Evolutionary conservation across 2,797 vertebrate genomes (phyloP).

Genomic region (Botia kubotai): DNA sequence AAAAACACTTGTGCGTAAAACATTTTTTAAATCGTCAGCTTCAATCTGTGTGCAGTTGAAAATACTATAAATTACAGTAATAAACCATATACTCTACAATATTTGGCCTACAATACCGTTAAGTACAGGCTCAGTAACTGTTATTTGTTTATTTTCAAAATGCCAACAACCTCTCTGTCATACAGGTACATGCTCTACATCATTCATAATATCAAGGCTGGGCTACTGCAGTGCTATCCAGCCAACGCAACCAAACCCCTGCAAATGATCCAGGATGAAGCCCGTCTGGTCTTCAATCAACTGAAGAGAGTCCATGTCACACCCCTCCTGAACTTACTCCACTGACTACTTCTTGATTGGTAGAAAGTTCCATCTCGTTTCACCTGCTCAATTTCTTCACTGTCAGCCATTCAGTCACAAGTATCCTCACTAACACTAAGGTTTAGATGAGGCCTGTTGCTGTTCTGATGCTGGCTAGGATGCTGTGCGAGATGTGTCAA

Average conservation of each 20-base stretch:
- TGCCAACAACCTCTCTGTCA: too few relatives aligned
- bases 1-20: neutral
- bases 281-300: too few relatives aligned
- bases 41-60: slow-evolving; percentile 1
- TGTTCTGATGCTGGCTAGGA: slow-evolving; percentile 1
- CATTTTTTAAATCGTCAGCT: neutral
- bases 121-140: too few relatives aligned
- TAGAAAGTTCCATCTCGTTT: neutral
- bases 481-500: slow-evolving; percentile 70
- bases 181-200: too few relatives aligned
- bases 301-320: too few relatives aligned
- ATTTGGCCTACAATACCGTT: slow-evolving; percentile 8
- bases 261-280: too few relatives aligned
- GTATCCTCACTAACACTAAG: neutral
- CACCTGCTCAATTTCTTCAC: neutral
- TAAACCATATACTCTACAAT: slow-evolving; percentile 16
- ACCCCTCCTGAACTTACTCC: too few relatives aligned
- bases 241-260: too few relatives aligned
- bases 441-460: neutral
- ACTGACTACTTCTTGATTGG: neutral
- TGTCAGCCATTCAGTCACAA: neutral
- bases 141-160: too few relatives aligned
- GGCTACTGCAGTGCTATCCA: too few relatives aligned
- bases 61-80: slow-evolving; percentile 32
- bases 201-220: too few relatives aligned